Evolutionary conservation across 1,140 invertebrate species (phyloP).

Genomic region (Eriocheir sinensis): DNA sequence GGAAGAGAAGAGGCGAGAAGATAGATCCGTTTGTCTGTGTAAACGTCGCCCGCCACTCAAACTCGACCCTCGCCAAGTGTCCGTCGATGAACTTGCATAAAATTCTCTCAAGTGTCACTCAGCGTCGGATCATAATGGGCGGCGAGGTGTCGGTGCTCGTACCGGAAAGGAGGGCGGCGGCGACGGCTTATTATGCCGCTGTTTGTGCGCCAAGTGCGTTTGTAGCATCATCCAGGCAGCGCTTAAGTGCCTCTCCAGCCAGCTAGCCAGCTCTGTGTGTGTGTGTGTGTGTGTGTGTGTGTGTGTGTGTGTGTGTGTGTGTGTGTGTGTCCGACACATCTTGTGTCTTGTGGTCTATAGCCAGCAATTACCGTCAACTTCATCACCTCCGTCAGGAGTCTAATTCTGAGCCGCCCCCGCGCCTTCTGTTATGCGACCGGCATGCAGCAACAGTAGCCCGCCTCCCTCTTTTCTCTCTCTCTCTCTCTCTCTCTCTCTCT

Average conservation of each 20-base stretch:
- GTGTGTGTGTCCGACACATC: not conserved
- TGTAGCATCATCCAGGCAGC: not conserved
- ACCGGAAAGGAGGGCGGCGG: not conserved
- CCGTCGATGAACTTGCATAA: not conserved
- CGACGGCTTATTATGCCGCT: not conserved
- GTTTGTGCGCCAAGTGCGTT: slow-evolving; percentile 22
- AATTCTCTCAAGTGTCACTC: not conserved
- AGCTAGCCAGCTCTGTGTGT: not conserved
- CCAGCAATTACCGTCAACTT: slow-evolving; percentile 8
- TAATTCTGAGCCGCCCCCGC: not conserved
- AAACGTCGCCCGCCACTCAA: not conserved
- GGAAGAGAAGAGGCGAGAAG: not conserved
- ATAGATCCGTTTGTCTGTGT: not conserved
- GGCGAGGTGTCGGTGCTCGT: not conserved
- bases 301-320: no score
- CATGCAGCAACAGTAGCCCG: slow-evolving; percentile 19
- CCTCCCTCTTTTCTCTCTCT: slow-evolving; percentile 48
- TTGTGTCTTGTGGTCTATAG: not conserved
- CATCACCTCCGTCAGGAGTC: slow-evolving; percentile 12
- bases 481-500: slow-evolving; percentile 60
- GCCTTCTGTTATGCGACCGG: not conserved
- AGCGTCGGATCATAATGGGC: not conserved
- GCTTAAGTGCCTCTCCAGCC: not conserved
- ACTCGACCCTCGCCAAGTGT: no score
- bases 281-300: no score